A percentile compares a stretch with the other conserved stretches of the same genome.
Evolutionary conservation across 2,888 invertebrate species (phyloP).

Genomic region (Hoplodrina ambigua): DNA sequence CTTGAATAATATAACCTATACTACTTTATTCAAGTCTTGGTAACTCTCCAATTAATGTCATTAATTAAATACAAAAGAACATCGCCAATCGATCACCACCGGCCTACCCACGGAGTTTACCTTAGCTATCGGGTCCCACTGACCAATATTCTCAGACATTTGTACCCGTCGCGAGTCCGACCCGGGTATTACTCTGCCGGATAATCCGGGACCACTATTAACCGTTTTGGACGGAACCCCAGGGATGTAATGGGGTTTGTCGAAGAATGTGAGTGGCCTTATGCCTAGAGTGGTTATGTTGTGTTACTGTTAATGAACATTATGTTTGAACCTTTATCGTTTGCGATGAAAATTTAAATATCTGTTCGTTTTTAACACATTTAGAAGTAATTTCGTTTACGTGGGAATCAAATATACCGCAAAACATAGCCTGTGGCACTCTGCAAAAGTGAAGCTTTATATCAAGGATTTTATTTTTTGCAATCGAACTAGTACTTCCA

Average conservation of each 20-base stretch:
- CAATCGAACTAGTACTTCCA: no score
- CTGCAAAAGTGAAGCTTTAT: no score
- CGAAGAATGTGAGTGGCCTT: constrained; percentile 27
- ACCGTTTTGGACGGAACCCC: constrained; percentile 69
- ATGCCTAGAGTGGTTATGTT: background rate
- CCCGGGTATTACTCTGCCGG: constrained; percentile 69
- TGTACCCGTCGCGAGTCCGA: constrained; percentile 71
- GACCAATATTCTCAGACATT: constrained; percentile 75
- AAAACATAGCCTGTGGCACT: no score
- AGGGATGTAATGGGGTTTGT: constrained; percentile 60
- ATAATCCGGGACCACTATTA: constrained; percentile 79
- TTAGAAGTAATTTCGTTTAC: no score
- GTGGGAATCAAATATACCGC: no score
- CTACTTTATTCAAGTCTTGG: no score
- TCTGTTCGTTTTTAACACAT: no score
- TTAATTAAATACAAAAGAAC: background rate
- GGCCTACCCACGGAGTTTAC: constrained; percentile 36
- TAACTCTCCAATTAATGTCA: background rate
- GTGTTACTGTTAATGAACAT: background rate
- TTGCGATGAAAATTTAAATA: no score
- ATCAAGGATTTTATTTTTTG: no score
- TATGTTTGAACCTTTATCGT: background rate
- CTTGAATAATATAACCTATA: no score
- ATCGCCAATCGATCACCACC: constrained; percentile 24
- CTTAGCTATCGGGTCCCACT: constrained; percentile 59